phyloP scores from a whole-genome alignment of 35 echinoderm and acorn worm genomes.

The Lytechinus pictus region DNA sequence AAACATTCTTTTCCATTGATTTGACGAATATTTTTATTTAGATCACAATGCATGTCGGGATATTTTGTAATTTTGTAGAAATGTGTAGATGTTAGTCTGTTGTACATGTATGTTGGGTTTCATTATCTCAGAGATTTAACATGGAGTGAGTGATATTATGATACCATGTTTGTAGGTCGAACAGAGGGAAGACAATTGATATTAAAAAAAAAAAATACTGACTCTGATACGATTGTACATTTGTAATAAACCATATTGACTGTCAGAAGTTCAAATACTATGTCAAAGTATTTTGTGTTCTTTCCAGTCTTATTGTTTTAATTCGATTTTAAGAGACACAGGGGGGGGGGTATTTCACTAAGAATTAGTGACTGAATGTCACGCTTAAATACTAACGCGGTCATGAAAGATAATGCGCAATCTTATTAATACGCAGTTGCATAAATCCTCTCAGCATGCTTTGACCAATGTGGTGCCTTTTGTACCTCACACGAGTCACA shows the following conservation, averaged over 20 bases:
- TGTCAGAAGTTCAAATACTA: neutral
- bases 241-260: constrained; percentile 20
- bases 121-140: neutral
- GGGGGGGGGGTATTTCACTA: too few species aligned
- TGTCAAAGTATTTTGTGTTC: neutral
- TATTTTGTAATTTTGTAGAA: neutral
- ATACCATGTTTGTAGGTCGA: constrained; percentile 2
- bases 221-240: constrained; percentile 18
- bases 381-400: too few species aligned
- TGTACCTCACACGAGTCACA: too few species aligned
- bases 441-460: too few species aligned
- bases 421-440: too few species aligned
- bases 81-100: neutral
- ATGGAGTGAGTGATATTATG: neutral
- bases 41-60: neutral
- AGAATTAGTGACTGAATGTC: too few species aligned
- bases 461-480: too few species aligned
- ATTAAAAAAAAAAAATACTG: constrained; percentile 11
- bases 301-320: neutral
- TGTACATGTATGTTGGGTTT: neutral
- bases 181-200: neutral
- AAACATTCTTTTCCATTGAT: constrained; percentile 4
- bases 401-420: too few species aligned
- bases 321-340: too few species aligned
- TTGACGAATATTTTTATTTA: constrained; percentile 7